A percentile compares a stretch with the other conserved stretches of the same genome.
These are phyloP conservation scores for Cephus nigrinus DNA, from an alignment of 2,888 invertebrate genomes.

Conservation along the genomic window DNA sequence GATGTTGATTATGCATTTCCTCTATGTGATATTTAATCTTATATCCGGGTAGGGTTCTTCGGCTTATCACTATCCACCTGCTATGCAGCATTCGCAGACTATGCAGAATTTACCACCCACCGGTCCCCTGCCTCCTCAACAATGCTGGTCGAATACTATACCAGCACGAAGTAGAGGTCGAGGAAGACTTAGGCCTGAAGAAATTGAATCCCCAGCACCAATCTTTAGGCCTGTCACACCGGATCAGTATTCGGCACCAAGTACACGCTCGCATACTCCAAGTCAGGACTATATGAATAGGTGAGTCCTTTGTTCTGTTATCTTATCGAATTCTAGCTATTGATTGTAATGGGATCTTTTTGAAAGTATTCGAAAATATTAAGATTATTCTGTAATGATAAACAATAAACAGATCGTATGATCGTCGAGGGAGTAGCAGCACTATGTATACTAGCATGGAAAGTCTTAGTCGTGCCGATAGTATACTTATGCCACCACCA, in stretches of 20 bases:
- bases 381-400: neutral
- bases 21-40: neutral
- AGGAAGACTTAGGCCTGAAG: slow-evolving; percentile 71
- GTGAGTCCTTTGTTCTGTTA: slow-evolving; percentile 30
- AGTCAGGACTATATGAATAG: slow-evolving; percentile 59
- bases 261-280: slow-evolving; percentile 64
- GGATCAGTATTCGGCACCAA: slow-evolving; percentile 65
- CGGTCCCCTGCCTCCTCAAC: slow-evolving; percentile 61
- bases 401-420: slow-evolving; percentile 45
- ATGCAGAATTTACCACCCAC: slow-evolving; percentile 59
- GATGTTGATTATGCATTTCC: neutral
- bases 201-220: slow-evolving; percentile 58
- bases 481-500: slow-evolving; percentile 50
- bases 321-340: neutral
- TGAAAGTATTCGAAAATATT: neutral
- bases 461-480: slow-evolving; percentile 56
- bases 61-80: slow-evolving; percentile 44
- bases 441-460: slow-evolving; percentile 64
- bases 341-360: neutral
- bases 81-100: slow-evolving; percentile 57
- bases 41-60: slow-evolving; percentile 43
- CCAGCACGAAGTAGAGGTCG: slow-evolving; percentile 71
- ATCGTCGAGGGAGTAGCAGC: slow-evolving; percentile 63
- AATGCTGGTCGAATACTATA: slow-evolving; percentile 73
- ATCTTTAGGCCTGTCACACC: slow-evolving; percentile 65